phyloP scores from a whole-genome alignment of 2,888 invertebrate genomes.

The Sesia bembeciformis region DNA sequence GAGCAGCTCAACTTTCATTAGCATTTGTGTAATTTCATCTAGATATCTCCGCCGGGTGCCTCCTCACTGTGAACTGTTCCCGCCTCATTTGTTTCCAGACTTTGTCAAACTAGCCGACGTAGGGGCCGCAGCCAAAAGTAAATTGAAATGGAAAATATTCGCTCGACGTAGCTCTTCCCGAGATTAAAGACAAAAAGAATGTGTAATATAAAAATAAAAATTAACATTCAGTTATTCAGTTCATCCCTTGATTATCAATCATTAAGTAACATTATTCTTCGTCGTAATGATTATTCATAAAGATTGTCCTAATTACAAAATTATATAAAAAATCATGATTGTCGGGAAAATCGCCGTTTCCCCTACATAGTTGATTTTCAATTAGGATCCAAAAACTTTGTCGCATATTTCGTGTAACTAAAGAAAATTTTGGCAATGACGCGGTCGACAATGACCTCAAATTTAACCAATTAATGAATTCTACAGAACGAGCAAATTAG shows the following conservation, averaged over 20 bases:
- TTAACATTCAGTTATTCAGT: too few relatives aligned
- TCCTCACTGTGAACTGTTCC: constrained; percentile 12
- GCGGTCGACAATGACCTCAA: constrained; percentile 29
- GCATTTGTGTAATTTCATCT: constrained; percentile 65
- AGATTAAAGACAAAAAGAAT: too few relatives aligned
- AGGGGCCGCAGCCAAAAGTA: not conserved
- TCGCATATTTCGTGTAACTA: constrained; percentile 41
- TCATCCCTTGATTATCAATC: too few relatives aligned
- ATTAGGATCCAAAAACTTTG: constrained; percentile 47
- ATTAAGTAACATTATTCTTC: too few relatives aligned
- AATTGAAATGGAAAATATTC: not conserved
- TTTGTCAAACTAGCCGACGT: constrained; percentile 32
- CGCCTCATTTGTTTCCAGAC: constrained; percentile 41
- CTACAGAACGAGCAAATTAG: constrained; percentile 10
- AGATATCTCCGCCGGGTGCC: constrained; percentile 23
- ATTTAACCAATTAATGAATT: constrained; percentile 38
- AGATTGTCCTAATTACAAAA: too few relatives aligned
- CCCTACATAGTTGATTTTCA: constrained; percentile 44
- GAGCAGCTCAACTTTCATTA: constrained; percentile 57
- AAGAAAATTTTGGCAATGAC: constrained; percentile 38
- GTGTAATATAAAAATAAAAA: not conserved
- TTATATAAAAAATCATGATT: too few relatives aligned
- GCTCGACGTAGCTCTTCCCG: not conserved
- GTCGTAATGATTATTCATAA: too few relatives aligned
- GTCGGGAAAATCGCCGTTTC: constrained; percentile 23